Base-by-base conservation (phyloP, 1,140 invertebrate genomes). In the Lucilia cuprina region DNA sequence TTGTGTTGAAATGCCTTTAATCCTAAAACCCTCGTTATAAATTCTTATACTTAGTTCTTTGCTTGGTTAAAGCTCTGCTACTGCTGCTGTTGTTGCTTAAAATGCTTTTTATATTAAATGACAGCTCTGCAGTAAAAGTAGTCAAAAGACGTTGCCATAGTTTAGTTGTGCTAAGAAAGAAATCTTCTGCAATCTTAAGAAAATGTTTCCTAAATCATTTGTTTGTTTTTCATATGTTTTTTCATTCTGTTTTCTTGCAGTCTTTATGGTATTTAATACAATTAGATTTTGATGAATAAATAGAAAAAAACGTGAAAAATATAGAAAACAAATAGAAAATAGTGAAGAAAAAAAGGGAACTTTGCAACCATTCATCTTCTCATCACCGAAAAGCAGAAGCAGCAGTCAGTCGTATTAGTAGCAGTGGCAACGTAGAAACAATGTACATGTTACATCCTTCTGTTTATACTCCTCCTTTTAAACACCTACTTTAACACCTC, bases 401-500 rank as follows among this genome's bases (percentile, higher is more conserved):
- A 49, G 49, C 49, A 49, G 49, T 12, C 49, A 49, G 49, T 12
- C 1, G 41, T 41, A 41, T 41, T 41, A 41, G 41, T 41, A 41
- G 41, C 41, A 41, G 41, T 41, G 41, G 41, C 41, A 41, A 41
- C 41, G 10, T 3, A 41, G 41, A 0, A 41, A 41, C 5, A 41
- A 41, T 41, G 25, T 30, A 30, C 5, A 41, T 41, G 41, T 41
- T 12, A 55, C 50, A 55, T 5, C 17, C 12, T 55, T 55, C 50
- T 55, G 4, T 17, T 55, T 55, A 55, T 55, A 55, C 50, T 12
- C 50, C 50, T 55, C 50, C 50, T 70, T 70, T 9, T 25, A 70
- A 70, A 70, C 65, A 70, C 65, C 65, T 70, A 70, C 65, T 70
- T 70, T 70, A 70, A 70, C 65, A 70, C 65, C 65, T 70, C 65